phyloP scores from a whole-genome alignment of 2,113 vertebrate species.

The Boleophthalmus pectinirostris region DNA sequence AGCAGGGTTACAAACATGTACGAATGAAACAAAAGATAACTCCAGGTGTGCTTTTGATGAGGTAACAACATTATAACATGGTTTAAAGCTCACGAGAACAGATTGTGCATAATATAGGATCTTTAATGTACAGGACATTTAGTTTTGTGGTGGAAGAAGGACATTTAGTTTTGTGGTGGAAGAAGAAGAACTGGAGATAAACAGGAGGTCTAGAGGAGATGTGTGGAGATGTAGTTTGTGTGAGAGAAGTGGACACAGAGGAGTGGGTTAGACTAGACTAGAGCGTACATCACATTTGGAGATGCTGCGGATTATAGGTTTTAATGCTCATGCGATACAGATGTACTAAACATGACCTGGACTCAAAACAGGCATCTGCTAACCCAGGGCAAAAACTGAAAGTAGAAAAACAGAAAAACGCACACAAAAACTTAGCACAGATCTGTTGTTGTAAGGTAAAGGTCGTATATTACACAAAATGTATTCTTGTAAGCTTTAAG shows the following conservation, averaged over 20 bases:
- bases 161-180: too few species aligned
- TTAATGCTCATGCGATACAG: neutral
- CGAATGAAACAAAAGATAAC: too few species aligned
- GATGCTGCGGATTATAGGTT: neutral
- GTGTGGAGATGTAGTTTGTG: neutral
- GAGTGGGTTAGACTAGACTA: neutral
- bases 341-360: neutral
- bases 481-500: too few species aligned
- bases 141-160: neutral
- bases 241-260: neutral
- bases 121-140: neutral
- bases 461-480: too few species aligned
- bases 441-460: neutral
- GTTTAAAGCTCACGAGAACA: too few species aligned
- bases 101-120: too few species aligned
- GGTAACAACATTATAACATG: too few species aligned
- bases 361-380: neutral
- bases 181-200: neutral
- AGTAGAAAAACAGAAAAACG: too few species aligned
- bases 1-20: too few species aligned
- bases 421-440: neutral
- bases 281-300: neutral
- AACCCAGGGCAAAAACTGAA: too few species aligned
- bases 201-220: neutral
- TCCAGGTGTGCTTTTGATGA: too few species aligned